A percentile compares a stretch with the other conserved stretches of the same genome.
phyloP scores from a whole-genome alignment of 2,797 vertebrate genomes.

The Leptatherina wallacei region DNA sequence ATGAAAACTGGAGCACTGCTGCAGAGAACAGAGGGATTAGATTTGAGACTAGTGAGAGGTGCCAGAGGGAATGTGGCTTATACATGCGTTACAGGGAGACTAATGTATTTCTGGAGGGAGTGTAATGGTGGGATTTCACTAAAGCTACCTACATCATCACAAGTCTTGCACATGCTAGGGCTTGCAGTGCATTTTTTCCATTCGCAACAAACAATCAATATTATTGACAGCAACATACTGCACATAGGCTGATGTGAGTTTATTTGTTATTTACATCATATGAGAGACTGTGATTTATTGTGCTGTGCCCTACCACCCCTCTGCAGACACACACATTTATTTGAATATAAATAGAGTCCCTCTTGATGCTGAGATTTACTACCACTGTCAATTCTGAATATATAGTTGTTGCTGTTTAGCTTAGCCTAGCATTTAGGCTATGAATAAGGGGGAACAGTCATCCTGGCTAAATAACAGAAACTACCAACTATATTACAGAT shows the following conservation, averaged over 20 bases:
- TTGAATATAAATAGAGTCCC: neutral
- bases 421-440: conserved; percentile 1
- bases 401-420: neutral
- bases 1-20: conserved; percentile 66
- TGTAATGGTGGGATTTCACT: conserved; percentile 36
- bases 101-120: conserved; percentile 19
- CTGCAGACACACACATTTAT: neutral
- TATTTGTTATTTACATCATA: conserved; percentile 16
- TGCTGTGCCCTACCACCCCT: no score
- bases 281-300: neutral
- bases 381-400: neutral
- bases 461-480: neutral
- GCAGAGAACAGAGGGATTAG: conserved; percentile 70
- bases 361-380: neutral
- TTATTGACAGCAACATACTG: conserved; percentile 27
- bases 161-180: conserved; percentile 17
- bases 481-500: neutral
- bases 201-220: conserved; percentile 22
- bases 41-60: conserved; percentile 43
- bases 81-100: conserved; percentile 29
- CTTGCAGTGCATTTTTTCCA: conserved; percentile 9
- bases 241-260: neutral
- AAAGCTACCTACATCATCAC: conserved; percentile 15
- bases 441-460: neutral
- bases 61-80: conserved; percentile 39